phyloP scores from a whole-genome alignment of 2,113 vertebrate genomes.

The Mormyrus iriodes region DNA sequence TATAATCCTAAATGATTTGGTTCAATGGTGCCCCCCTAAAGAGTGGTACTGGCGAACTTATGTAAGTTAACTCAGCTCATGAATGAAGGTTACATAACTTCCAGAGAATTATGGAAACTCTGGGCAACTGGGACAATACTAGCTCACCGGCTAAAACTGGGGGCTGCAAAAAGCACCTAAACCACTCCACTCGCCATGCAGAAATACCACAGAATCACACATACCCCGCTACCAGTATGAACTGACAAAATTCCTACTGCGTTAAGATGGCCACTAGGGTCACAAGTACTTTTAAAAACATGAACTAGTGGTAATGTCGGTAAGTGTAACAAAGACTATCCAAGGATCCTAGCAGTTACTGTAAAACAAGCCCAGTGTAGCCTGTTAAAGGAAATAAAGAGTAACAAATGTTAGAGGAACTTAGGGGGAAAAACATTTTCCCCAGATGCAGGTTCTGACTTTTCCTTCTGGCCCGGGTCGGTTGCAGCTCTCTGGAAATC shows the following conservation, averaged over 20 bases:
- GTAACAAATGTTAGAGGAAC: background rate
- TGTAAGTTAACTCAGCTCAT: background rate
- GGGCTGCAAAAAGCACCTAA: background rate
- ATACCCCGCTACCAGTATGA: background rate
- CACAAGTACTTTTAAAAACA: background rate
- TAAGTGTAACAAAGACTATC: background rate
- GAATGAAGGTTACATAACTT: background rate
- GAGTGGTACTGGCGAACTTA: background rate
- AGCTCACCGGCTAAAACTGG: background rate
- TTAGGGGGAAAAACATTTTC: constrained; percentile 50
- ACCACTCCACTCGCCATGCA: background rate
- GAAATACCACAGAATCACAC: background rate
- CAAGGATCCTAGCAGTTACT: background rate
- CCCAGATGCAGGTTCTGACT: constrained; percentile 34
- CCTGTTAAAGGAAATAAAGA: background rate
- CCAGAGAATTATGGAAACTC: background rate
- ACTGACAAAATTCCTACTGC: background rate
- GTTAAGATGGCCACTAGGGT: background rate
- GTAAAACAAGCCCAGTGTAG: background rate
- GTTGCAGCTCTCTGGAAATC: constrained; percentile 56
- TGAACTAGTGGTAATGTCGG: background rate
- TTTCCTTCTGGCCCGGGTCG: constrained; percentile 22
- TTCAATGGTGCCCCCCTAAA: background rate
- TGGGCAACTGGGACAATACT: background rate
- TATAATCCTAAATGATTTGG: background rate